Evolutionary conservation across 2,797 vertebrate genomes (phyloP), one percentile per base, ranked within the genome.

Genomic region (Pseudomugil gertrudae): DNA sequence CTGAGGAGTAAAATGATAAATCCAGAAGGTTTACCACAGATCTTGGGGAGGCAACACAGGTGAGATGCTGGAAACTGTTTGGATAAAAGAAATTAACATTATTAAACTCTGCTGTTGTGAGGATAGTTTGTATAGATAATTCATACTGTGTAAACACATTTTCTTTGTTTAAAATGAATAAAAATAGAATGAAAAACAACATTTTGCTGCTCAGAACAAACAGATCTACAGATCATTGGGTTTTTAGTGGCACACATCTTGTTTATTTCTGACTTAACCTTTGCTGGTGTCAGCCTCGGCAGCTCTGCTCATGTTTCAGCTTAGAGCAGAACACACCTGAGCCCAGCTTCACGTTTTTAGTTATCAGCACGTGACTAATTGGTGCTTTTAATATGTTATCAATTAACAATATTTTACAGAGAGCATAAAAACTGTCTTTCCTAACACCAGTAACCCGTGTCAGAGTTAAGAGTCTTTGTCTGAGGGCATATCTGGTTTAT

Each of bases 1-100:
- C 89, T 89, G 90, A 91, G 87, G 93, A 92, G 63, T 92, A 92
- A 86, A 90, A 90, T 90, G 85, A 92, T 93, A 93, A 76, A 86
- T 77, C 89, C 90, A 70, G 87, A 90, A 62, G 87, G 83, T 92
- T 90, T 91, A 84, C 90, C 85, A 90, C 90, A 89, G 88, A 87
- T 91, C 90, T 92, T 91, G 89, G 89, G 88, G 85, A 90, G 85
- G 86, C 88, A 88, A 83, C 70, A 56, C 87, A 94, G 93, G 91
- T 94, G 93, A 94, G 92, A 89, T 36, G 73, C 79, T 84, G 71
- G 70, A 77, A 74, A 66, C 63, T 72, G 76, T 79, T 78, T 57
- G 83, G 76, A 15, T 6, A 26, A 50, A 50, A 65, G 32, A 73
- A 75, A 43, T 70, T 26, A 62, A 73, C 53, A 62, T 61, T 3